Base-by-base conservation (phyloP, 2,888 invertebrate species). In the Cryptocephalus primarius region DNA sequence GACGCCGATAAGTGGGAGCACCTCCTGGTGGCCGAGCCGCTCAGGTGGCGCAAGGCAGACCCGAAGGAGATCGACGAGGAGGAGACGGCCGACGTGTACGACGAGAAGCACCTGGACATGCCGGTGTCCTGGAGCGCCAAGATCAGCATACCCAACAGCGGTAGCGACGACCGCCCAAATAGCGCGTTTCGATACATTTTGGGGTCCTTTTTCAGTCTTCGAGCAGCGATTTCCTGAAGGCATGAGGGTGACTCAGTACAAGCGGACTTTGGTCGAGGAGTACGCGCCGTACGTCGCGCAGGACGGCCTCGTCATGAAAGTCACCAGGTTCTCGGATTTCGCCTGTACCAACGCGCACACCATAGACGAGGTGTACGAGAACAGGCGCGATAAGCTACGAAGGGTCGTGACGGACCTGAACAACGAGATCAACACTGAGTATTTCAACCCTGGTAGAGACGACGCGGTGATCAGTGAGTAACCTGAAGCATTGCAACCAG, bases 81-180 rank as follows among this genome's bases (percentile, higher is more conserved):
- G 8, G 48, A 57, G 1, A 62, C 52, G 1, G 72, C 74, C 1
- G 74, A 75, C 1, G 63, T 74, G 12, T 71, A 68, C 33, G 55
- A 65, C 59, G 83, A 84, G 58, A 86, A 86, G 60, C 86, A 87
- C 64, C 68, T 89, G 39, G 87, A 87, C 55, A 80, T 85, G 75
- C 85, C 88, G 0, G 63, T 72, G 8, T 82, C 85, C 8, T 90
- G 89, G 83, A 85, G 87, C 1, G 73, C 77, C 52, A 77, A 77
- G 44, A 73, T 89, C 33, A 73, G 77, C 38, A 76, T 90, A 43
- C 68, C 75, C 45, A 75, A 75, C 60, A 68, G 74, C 48, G 76
- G 80, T 79, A 58, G 49, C n/a, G 22, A n/a, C n/a, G n/a, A n/a
- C 12, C 40, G 8, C 6, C 3, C 10, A 22, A 4, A 31, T 14